Percentiles rank a stretch among this genome's conserved stretches.
These are phyloP conservation scores for Leptopilina boulardi DNA, from an alignment of 1,140 invertebrate species.

Conservation along the genomic window DNA sequence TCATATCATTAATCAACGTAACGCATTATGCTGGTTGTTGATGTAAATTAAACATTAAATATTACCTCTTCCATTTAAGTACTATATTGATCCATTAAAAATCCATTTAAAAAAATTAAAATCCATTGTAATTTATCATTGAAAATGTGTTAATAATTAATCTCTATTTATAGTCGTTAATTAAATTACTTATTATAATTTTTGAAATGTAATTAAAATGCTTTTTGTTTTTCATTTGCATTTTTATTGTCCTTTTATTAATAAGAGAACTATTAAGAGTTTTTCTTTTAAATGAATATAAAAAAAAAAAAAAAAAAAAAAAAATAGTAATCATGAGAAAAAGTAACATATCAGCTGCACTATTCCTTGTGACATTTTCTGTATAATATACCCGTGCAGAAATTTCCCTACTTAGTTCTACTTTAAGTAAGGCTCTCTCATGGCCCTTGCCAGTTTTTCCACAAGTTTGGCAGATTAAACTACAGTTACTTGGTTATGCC, in stretches of 20 bases:
- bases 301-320: no score
- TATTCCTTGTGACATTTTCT: no score
- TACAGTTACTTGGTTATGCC: no score
- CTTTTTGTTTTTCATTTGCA: background rate
- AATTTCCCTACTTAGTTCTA: no score
- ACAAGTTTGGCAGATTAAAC: no score
- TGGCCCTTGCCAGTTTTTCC: no score
- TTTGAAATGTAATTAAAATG: background rate
- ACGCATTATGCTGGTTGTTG: background rate
- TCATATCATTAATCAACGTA: background rate
- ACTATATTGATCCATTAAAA: background rate
- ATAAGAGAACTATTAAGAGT: no score
- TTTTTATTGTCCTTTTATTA: background rate
- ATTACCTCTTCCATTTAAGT: background rate
- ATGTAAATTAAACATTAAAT: conserved; percentile 2
- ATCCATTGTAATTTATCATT: background rate
- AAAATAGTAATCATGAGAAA: no score
- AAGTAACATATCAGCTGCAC: no score
- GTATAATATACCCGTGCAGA: no score
- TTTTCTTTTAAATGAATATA: no score
- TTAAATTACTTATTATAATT: background rate
- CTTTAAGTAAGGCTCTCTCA: no score
- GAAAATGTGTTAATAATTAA: background rate
- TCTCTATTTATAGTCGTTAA: background rate
- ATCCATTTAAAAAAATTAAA: background rate